A percentile compares a stretch with the other conserved stretches of the same genome.
Evolutionary conservation across 2,888 invertebrate genomes (phyloP).

Genomic region (Mactromeris polynyma): DNA sequence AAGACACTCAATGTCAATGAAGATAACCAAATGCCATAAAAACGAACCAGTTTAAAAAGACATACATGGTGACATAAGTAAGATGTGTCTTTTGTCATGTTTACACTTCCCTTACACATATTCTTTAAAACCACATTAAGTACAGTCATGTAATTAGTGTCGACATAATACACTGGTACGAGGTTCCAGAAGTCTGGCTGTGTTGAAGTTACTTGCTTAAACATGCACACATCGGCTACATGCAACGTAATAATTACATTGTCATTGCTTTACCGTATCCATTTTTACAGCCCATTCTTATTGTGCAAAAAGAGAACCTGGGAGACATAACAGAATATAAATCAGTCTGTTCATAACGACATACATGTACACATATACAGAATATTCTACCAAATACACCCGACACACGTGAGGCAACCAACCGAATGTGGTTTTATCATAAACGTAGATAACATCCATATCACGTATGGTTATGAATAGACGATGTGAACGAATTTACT

Average conservation of each 20-base stretch:
- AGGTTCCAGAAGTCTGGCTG: not conserved
- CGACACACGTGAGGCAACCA: no score
- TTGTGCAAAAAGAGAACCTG: not conserved
- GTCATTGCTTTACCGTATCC: not conserved
- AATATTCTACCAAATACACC: no score
- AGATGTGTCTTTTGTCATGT: not conserved
- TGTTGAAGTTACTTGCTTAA: not conserved
- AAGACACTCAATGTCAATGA: no score
- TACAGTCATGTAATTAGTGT: no score
- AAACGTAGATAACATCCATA: no score
- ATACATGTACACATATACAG: not conserved
- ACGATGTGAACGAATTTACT: no score
- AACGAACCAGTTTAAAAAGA: no score
- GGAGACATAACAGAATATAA: not conserved
- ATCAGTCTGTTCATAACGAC: not conserved
- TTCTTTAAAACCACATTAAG: not conserved
- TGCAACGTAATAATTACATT: not conserved
- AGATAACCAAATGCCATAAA: no score
- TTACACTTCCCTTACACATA: not conserved
- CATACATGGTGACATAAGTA: not conserved
- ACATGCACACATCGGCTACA: not conserved
- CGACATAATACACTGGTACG: not conserved
- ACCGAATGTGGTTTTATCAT: no score
- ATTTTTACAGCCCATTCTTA: not conserved
- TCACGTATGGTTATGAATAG: no score